These are phyloP conservation scores for Ruditapes philippinarum DNA, from an alignment of 1,140 invertebrate genomes.

Conservation along the genomic window DNA sequence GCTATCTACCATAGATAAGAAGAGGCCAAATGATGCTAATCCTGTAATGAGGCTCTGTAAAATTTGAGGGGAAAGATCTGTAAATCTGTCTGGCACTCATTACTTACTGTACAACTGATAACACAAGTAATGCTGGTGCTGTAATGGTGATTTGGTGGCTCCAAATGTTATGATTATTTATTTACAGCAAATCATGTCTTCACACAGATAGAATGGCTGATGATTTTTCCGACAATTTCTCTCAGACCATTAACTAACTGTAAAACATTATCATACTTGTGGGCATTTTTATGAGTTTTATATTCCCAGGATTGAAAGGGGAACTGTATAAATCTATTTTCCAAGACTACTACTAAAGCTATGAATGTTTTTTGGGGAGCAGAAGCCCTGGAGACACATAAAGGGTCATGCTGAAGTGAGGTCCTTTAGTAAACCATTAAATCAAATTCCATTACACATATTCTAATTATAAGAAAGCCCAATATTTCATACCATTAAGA, in stretches of 20 bases:
- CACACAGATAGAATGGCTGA: neutral
- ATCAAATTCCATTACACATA: no score
- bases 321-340: neutral
- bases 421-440: no score
- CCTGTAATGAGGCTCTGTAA: neutral
- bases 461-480: no score
- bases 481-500: neutral
- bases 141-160: neutral
- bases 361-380: no score
- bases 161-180: no score
- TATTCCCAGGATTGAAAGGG: neutral
- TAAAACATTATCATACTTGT: neutral
- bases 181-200: no score
- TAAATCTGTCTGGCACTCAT: neutral
- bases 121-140: neutral
- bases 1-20: neutral
- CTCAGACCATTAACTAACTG: neutral
- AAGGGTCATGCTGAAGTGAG: no score
- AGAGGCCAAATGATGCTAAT: neutral
- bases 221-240: neutral
- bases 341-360: no score
- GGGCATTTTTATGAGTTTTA: neutral
- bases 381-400: no score
- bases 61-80: conserved; percentile 9
- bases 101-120: neutral